Evolutionary conservation across 2,888 invertebrate genomes (phyloP).

Genomic region (Mythimna vitellina): DNA sequence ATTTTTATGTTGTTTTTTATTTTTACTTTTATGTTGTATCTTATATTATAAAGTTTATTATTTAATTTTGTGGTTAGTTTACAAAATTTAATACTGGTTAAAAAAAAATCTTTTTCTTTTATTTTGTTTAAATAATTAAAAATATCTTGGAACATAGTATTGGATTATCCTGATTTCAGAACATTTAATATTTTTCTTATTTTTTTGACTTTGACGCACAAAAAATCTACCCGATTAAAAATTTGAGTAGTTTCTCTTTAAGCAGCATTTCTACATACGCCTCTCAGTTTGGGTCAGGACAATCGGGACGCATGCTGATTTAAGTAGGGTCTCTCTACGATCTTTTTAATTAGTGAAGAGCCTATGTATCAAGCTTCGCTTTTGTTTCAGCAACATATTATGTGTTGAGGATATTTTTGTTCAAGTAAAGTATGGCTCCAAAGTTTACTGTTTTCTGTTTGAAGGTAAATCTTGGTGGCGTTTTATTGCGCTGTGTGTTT

Average conservation of each 20-base stretch:
- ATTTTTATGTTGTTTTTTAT: no score
- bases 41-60: no score
- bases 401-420: slow-evolving; percentile 41
- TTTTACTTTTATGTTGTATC: no score
- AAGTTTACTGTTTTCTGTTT: slow-evolving; percentile 36
- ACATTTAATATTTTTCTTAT: no score
- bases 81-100: no score
- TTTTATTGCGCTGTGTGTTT: background rate
- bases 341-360: slow-evolving; percentile 83
- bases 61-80: no score
- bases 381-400: slow-evolving; percentile 61
- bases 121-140: no score
- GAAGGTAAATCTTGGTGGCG: background rate
- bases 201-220: background rate
- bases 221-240: background rate
- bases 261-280: slow-evolving; percentile 40
- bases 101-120: no score
- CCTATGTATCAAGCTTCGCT: slow-evolving; percentile 71
- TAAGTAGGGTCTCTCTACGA: slow-evolving; percentile 64
- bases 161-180: no score
- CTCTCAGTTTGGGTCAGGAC: slow-evolving; percentile 42
- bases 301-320: slow-evolving; percentile 60
- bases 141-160: no score
- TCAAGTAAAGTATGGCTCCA: slow-evolving; percentile 32
- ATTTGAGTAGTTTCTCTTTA: background rate